A percentile compares a stretch with the other conserved stretches of the same genome.
Evolutionary conservation across 37 sponge, comb jelly and placozoan genomes (phyloP).

Genomic region (Axinella damicornis): DNA sequence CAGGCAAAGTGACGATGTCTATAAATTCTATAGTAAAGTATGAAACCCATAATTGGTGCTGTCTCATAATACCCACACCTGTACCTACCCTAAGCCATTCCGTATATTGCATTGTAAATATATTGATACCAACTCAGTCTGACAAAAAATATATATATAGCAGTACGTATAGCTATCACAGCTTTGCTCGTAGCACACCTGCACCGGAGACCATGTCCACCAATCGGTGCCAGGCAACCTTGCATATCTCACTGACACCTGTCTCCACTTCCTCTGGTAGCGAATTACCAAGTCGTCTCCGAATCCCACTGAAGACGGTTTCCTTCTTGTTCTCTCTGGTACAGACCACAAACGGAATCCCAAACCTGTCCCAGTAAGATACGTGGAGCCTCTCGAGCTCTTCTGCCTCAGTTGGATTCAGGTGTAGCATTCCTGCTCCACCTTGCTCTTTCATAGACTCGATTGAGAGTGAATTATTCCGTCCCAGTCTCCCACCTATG

Average conservation of each 20-base stretch:
- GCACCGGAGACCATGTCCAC: not conserved
- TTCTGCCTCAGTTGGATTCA: not conserved
- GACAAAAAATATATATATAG: too few relatives aligned
- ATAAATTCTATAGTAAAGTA: too few relatives aligned
- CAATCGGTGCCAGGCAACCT: conserved; percentile 3
- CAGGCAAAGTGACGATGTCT: too few relatives aligned
- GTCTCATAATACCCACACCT: too few relatives aligned
- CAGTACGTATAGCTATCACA: too few relatives aligned
- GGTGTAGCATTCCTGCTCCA: not conserved
- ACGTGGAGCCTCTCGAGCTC: not conserved
- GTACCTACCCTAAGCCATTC: too few relatives aligned
- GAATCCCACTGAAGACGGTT: not conserved
- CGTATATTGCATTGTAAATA: too few relatives aligned
- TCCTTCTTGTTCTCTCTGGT: conserved; percentile 3
- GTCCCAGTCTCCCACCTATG: not conserved
- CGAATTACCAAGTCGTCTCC: not conserved
- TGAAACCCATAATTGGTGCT: too few relatives aligned
- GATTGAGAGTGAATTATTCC: not conserved
- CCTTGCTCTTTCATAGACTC: not conserved
- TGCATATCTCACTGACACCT: not conserved
- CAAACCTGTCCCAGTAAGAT: conserved; percentile 5
- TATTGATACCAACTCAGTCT: too few relatives aligned
- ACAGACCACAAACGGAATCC: conserved; percentile 14
- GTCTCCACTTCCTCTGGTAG: not conserved
- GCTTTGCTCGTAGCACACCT: too few relatives aligned